These are phyloP conservation scores for Brienomyrus brachyistius DNA, from an alignment of 2,113 vertebrate species.

Conservation along the genomic window DNA sequence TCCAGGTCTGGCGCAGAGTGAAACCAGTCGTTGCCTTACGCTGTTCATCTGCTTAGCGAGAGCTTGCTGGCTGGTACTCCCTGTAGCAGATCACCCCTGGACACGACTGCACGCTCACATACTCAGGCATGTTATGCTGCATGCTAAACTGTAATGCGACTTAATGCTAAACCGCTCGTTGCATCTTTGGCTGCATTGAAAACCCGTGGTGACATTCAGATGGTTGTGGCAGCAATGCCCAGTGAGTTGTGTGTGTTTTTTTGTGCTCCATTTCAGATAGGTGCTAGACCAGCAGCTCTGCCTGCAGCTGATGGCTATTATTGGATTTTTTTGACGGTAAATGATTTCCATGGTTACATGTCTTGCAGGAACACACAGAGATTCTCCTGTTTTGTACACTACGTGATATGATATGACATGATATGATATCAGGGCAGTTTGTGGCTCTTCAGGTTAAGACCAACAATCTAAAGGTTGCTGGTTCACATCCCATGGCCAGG, in stretches of 20 bases:
- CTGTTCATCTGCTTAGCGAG: not conserved
- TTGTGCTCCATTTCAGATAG: not conserved
- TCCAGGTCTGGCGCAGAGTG: not conserved
- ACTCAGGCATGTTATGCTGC: not conserved
- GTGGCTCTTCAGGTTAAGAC: not conserved
- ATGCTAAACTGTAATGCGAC: not conserved
- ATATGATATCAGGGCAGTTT: not conserved
- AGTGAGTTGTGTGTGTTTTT: not conserved
- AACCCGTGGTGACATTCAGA: not conserved
- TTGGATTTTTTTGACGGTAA: not conserved
- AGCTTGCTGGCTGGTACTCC: not conserved
- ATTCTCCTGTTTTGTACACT: not conserved
- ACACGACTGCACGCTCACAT: not conserved
- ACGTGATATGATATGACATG: not conserved
- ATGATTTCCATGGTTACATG: not conserved
- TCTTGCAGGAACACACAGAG: not conserved
- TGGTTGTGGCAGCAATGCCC: not conserved
- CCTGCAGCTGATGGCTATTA: not conserved
- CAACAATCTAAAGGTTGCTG: not conserved
- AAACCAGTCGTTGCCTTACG: not conserved
- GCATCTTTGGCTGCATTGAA: not conserved
- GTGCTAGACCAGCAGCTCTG: not conserved
- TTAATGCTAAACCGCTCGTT: not conserved
- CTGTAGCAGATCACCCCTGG: not conserved
- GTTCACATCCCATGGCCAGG: not conserved